phyloP scores from a whole-genome alignment of 2,888 invertebrate species.

The Leucophenga montana region DNA sequence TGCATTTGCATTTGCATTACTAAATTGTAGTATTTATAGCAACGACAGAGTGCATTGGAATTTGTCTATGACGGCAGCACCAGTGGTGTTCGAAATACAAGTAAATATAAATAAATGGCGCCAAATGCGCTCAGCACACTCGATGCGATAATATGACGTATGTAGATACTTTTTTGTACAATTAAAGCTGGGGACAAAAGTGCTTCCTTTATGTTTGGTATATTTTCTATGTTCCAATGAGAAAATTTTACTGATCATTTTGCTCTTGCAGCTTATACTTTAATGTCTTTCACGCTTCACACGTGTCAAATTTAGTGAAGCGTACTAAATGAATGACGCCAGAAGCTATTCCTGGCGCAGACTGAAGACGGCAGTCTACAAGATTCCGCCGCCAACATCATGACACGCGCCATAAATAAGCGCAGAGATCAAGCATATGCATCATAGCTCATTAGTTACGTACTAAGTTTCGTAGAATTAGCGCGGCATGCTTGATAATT shows the following conservation, averaged over 20 bases:
- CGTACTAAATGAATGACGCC: conserved; percentile 33
- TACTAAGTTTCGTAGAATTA: not conserved
- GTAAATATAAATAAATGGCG: conserved; percentile 56
- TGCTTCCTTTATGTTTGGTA: not conserved
- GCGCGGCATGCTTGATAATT: not conserved
- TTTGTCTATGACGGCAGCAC: conserved; percentile 39
- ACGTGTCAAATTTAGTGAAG: conserved; percentile 56
- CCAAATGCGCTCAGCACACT: conserved; percentile 48
- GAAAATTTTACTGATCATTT: too few species aligned
- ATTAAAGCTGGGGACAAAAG: too few species aligned
- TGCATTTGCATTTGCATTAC: not conserved
- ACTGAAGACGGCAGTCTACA: too few species aligned
- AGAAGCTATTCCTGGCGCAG: not conserved
- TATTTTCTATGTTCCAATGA: not conserved
- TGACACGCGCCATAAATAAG: conserved; percentile 44
- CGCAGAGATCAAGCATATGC: not conserved
- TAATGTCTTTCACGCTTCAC: conserved; percentile 51
- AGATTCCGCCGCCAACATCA: conserved; percentile 10
- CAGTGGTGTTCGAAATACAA: conserved; percentile 49
- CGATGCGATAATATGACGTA: not conserved
- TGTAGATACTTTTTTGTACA: not conserved
- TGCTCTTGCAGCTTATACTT: conserved; percentile 17
- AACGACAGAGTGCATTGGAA: conserved; percentile 27
- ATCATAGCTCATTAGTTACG: not conserved
- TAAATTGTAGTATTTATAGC: not conserved